Conservation (phyloP, 1,140 invertebrate genomes). For the Listronotus bonariensis region DNA sequence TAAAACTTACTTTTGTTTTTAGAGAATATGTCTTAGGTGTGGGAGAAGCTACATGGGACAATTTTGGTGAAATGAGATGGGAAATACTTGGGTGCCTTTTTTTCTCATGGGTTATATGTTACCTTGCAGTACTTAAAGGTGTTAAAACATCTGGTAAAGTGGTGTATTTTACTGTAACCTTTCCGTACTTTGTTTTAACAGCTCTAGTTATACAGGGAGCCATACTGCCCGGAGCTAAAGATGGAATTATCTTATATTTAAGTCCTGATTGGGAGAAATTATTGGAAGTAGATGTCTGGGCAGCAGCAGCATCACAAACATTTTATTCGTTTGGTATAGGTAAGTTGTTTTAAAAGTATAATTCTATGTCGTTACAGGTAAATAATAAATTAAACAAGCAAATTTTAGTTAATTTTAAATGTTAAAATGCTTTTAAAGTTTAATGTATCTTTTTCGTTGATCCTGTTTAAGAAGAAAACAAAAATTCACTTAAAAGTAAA, state of each 20-base stretch:
- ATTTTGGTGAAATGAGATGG: slow-evolving; percentile 71
- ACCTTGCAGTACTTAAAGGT: slow-evolving; percentile 72
- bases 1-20: slow-evolving; percentile 10
- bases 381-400: no score
- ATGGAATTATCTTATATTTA: slow-evolving; percentile 78
- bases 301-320: slow-evolving; percentile 70
- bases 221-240: slow-evolving; percentile 71
- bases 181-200: slow-evolving; percentile 77
- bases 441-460: no score
- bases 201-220: slow-evolving; percentile 69
- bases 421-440: no score
- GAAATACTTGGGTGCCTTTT: slow-evolving; percentile 73
- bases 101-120: slow-evolving; percentile 75
- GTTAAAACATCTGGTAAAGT: slow-evolving; percentile 82
- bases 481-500: no score
- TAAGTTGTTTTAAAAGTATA: no score
- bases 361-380: no score
- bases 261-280: slow-evolving; percentile 74
- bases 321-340: slow-evolving; percentile 75
- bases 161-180: slow-evolving; percentile 75
- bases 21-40: slow-evolving; percentile 62
- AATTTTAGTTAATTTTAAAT: no score
- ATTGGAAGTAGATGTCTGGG: slow-evolving; percentile 63
- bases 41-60: slow-evolving; percentile 64
- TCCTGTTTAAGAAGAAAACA: no score